Evolutionary conservation across 2,797 vertebrate species (phyloP).

Genomic region (Hippocampus kuda): DNA sequence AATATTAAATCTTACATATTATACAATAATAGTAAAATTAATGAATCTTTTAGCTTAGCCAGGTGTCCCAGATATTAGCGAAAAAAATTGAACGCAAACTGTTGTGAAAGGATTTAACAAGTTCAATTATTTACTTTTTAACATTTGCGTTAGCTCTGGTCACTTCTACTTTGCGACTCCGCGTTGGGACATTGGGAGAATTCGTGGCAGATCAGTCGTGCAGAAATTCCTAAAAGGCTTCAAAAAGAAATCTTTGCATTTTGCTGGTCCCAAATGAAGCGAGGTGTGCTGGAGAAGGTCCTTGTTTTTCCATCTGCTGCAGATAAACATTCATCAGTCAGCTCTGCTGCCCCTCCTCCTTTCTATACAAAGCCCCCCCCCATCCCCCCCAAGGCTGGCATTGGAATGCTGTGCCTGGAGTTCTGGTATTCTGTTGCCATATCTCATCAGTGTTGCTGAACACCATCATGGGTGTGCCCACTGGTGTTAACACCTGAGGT

Average conservation of each 20-base stretch:
- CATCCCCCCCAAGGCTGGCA: constrained; percentile 38
- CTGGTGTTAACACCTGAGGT: constrained; percentile 46
- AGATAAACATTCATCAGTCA: constrained; percentile 19
- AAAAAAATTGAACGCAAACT: neutral
- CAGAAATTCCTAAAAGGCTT: neutral
- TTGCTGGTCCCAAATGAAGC: neutral
- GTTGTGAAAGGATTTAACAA: neutral
- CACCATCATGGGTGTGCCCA: constrained; percentile 45
- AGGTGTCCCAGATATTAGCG: no score
- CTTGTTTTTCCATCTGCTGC: constrained; percentile 30
- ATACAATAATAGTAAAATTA: no score
- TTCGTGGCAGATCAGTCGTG: neutral
- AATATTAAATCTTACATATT: no score
- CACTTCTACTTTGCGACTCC: neutral
- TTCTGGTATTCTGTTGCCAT: constrained; percentile 33
- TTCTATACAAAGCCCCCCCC: constrained; percentile 50
- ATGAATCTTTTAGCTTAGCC: no score
- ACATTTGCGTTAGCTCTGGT: neutral
- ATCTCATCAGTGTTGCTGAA: constrained; percentile 36
- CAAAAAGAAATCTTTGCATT: neutral
- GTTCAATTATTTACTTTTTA: neutral
- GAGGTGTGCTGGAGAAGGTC: constrained; percentile 13
- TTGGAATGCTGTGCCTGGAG: constrained; percentile 65
- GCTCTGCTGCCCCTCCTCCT: constrained; percentile 27
- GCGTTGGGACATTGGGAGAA: neutral